Evolutionary conservation across 2,888 invertebrate species (phyloP).

Genomic region (Autographa gamma): DNA sequence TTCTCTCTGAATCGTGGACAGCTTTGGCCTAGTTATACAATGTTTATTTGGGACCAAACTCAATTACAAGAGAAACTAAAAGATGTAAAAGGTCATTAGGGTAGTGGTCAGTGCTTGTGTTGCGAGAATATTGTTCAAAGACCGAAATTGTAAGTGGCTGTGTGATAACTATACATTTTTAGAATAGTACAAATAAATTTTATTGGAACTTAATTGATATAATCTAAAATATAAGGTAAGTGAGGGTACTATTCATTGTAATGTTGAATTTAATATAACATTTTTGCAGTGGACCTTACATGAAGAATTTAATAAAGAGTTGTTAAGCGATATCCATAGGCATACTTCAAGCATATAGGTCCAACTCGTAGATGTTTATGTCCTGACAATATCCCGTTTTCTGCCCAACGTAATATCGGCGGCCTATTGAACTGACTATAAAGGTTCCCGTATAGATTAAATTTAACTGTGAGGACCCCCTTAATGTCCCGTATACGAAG

Average conservation of each 20-base stretch:
- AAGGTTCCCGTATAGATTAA: slow-evolving; percentile 7
- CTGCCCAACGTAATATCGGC: slow-evolving; percentile 5
- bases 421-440: slow-evolving; percentile 3
- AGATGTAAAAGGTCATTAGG: slow-evolving; percentile 8
- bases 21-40: neutral
- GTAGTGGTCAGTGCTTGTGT: neutral
- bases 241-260: neutral
- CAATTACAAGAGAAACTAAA: slow-evolving; percentile 22
- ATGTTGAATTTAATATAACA: too few relatives aligned
- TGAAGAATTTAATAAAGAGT: slow-evolving; percentile 1
- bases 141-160: neutral
- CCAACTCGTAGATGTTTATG: neutral
- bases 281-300: too few relatives aligned
- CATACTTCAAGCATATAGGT: neutral
- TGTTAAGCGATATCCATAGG: neutral
- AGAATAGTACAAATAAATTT: neutral
- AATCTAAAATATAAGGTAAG: neutral
- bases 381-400: neutral
- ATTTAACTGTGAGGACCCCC: slow-evolving; percentile 5
- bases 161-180: neutral
- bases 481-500: neutral
- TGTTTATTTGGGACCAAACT: slow-evolving; percentile 34
- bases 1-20: slow-evolving; percentile 18
- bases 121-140: neutral
- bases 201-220: neutral